Base-by-base conservation (phyloP, 2,888 invertebrate species). In the Sipha maydis region DNA sequence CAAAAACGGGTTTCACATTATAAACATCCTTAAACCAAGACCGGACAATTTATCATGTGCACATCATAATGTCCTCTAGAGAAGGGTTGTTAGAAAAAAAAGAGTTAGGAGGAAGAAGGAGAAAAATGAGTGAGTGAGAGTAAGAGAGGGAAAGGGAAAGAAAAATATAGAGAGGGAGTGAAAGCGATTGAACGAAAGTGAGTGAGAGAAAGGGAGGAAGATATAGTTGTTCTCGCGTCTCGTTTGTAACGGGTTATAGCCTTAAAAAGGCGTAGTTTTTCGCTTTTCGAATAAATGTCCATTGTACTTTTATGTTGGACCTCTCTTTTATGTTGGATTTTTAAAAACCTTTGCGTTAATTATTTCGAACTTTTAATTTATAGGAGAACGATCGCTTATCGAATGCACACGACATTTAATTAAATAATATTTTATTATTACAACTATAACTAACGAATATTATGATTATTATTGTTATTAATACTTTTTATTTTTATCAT, bases 261-360 rank as follows among this genome's bases (percentile, higher is more conserved):
- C n/a, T 78, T n/a, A 69, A 85, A 85, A 79, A 85, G 71, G 38
- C 71, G 86, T 73, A 76, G 84, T 84, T 76, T 86, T 86, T 86
- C 71, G 71, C 71, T 86, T 80, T 86, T 79, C 79, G 28, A 80
- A 86, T 79, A 86, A 79, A 80, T 73, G 79, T 79, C 86, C 73
- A 80, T 86, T 86, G 86, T 79, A 79, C 76, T 84, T 76, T 76
- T 76, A 67, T 84, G 84, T 61, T 28, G 69, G 77, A 69, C 69
- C 48, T 34, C n/a, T 69, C 85, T 79, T 78, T 86, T 34, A 69
- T 78, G 67, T 78, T 69, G 48, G 78, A 78, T 73, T 86, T 79
- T 73, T 38, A 38, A 80, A 79, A 73, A 71, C 56, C 79, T 79
- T 86, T 34, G 86, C 73, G 54, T 56, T 79, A 79, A 86, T 86